Evolutionary conservation across 2,888 invertebrate species (phyloP).

Genomic region (Conchocele bisecta): DNA sequence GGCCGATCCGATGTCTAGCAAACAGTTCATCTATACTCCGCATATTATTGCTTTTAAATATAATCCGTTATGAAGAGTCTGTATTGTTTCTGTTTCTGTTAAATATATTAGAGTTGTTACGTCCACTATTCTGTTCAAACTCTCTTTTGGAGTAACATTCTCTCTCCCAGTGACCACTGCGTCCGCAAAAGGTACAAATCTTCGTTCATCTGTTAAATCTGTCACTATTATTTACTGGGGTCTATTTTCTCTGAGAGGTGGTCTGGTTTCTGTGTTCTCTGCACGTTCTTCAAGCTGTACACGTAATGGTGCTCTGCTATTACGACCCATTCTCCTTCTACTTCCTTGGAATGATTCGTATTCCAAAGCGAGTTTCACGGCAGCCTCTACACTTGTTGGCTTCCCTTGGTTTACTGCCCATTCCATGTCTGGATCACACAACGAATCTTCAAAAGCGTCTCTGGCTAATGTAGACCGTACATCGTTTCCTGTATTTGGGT

Average conservation of each 20-base stretch:
- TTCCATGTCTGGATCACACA: slow-evolving; percentile 11
- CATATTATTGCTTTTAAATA: too few species aligned
- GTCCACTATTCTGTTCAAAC: too few species aligned
- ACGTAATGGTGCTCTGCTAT: not conserved
- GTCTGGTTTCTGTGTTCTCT: not conserved
- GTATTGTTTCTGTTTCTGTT: too few species aligned
- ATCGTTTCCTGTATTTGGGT: not conserved
- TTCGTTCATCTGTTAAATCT: not conserved
- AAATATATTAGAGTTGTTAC: too few species aligned
- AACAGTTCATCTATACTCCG: too few species aligned
- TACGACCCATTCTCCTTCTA: not conserved
- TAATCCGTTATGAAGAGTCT: too few species aligned
- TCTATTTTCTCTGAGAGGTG: too few species aligned
- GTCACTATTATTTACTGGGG: too few species aligned
- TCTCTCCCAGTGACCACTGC: not conserved
- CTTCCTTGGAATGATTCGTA: not conserved
- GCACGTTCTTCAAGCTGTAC: not conserved
- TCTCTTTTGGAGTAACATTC: not conserved
- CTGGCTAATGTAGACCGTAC: not conserved
- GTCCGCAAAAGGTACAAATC: not conserved
- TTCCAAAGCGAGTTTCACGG: slow-evolving; percentile 2
- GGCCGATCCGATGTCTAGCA: too few species aligned
- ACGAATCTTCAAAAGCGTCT: slow-evolving; percentile 3
- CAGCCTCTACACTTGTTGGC: not conserved
- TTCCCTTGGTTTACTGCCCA: slow-evolving; percentile 18